Conservation (phyloP, 2,113 vertebrate genomes). For the Thunnus thynnus region DNA sequence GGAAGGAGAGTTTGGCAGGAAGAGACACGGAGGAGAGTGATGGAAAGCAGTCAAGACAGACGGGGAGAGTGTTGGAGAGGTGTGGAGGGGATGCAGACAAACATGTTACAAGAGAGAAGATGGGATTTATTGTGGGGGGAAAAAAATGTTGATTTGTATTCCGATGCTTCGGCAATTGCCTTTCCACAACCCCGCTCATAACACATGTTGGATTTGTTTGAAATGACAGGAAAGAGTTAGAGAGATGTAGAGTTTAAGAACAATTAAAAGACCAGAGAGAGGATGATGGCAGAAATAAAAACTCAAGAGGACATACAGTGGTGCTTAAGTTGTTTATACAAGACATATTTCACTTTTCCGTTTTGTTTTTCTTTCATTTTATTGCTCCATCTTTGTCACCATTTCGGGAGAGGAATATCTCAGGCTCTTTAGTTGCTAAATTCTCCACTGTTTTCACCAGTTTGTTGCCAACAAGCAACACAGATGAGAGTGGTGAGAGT, state of each 20-base stretch:
- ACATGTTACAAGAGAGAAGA: conserved; percentile 34
- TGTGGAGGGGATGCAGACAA: conserved; percentile 46
- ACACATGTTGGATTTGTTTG: conserved; percentile 62
- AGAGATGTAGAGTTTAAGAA: conserved; percentile 37
- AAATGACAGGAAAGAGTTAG: conserved; percentile 40
- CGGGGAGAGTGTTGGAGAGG: conserved; percentile 31
- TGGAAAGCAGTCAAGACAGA: conserved; percentile 51
- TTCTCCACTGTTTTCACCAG: too few species aligned
- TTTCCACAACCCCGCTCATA: conserved; percentile 42
- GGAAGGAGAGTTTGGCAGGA: conserved; percentile 44
- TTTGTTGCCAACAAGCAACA: too few species aligned
- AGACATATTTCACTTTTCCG: background rate
- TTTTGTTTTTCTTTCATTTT: too few species aligned
- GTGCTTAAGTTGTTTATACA: conserved; percentile 11
- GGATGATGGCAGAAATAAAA: conserved; percentile 30
- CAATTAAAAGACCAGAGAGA: conserved; percentile 39
- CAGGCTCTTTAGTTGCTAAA: too few species aligned
- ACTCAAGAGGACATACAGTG: conserved; percentile 11
- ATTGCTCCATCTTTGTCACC: too few species aligned
- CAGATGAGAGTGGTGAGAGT: too few species aligned
- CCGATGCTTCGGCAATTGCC: conserved; percentile 52
- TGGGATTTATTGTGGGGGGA: conserved; percentile 42
- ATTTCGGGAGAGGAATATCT: too few species aligned
- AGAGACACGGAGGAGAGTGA: conserved; percentile 40
- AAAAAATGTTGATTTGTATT: conserved; percentile 63